Evolutionary conservation across 2,113 vertebrate species (phyloP), one percentile per base, ranked within the genome.

Genomic region (Sminthopsis crassicaudata): DNA sequence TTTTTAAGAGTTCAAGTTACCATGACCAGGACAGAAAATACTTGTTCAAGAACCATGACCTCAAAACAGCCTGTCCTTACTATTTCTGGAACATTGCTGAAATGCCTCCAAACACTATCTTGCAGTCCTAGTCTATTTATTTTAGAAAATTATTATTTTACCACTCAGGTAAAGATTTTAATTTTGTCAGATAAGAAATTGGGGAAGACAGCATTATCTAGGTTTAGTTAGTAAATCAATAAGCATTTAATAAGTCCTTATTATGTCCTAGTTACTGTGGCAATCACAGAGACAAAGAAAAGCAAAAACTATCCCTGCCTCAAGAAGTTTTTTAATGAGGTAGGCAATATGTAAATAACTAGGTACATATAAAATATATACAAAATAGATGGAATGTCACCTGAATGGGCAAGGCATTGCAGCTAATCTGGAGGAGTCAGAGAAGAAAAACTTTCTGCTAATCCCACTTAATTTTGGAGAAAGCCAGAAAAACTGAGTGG

Each of bases 31-130:
- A 91, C 96, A 89, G 51, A 91, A 91, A 93, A 94, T 90, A 91
- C 89, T 90, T 92, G 60, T 67, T 52, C 27, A 8, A 91, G 91
- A 92, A 9, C 92, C 14, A 0, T n/a, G 50, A 23, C 36, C 90
- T 94, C 88, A 51, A 92, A 96, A 91, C 92, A 94, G 36, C 89
- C 30, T 93, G 96, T 94, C 36, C 94, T 50, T 92, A 57, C 88
- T 90, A 19, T 90, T 92, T 93, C 93, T 52, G 92, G 91, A 90
- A 93, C 53, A 90, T 92, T 0, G 0, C 2, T 54, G 84, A 93
- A 76, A 95, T 93, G 22, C 30, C 91, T 76, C 36, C 36, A n/a
- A 36, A n/a, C 67, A n/a, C 90, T 30, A 27, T 50, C 54, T 50
- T 51, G 91, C 90, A 92, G 53, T 27, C 94, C 93, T 57, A 16